Conservation (phyloP, 2,797 vertebrate species). For the Oryzias sinensis region DNA sequence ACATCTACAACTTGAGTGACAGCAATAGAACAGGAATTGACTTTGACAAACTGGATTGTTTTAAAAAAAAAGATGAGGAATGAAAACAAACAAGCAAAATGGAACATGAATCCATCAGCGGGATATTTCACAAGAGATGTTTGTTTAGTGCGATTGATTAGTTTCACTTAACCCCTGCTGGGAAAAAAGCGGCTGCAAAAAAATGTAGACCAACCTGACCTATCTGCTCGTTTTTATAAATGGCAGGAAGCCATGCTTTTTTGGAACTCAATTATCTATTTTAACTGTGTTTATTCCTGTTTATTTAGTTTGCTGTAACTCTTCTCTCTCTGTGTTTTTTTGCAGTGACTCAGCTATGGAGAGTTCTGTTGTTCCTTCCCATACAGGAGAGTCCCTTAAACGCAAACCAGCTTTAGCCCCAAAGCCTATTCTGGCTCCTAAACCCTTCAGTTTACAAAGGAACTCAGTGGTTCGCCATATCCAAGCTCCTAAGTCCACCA, state of each 20-base stretch:
- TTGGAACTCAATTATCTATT: too few relatives aligned
- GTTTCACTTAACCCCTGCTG: slow-evolving; percentile 16
- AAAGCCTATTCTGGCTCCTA: slow-evolving; percentile 82
- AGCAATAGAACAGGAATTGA: too few relatives aligned
- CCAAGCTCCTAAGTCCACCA: slow-evolving; percentile 40
- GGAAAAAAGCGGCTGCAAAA: slow-evolving; percentile 15
- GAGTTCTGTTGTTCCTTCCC: slow-evolving; percentile 44
- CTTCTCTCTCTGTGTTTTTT: slow-evolving; percentile 9
- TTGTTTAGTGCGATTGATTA: slow-evolving; percentile 27
- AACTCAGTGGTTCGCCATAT: slow-evolving; percentile 62
- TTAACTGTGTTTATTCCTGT: too few relatives aligned
- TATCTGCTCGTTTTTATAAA: slow-evolving; percentile 7
- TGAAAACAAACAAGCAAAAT: too few relatives aligned
- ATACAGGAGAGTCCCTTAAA: slow-evolving; percentile 29
- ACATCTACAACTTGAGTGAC: too few relatives aligned
- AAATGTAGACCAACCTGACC: slow-evolving; percentile 55
- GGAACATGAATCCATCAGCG: neutral
- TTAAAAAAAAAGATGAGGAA: too few relatives aligned
- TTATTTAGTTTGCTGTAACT: slow-evolving; percentile 4
- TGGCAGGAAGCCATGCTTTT: too few relatives aligned
- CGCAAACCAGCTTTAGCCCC: slow-evolving; percentile 56
- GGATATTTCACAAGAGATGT: neutral
- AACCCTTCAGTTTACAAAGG: slow-evolving; percentile 83
- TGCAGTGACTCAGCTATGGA: slow-evolving; percentile 64
- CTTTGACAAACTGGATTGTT: too few relatives aligned